Percentiles rank a stretch among this genome's conserved stretches.
Conservation (phyloP, 2,888 invertebrate species). For the Spicauda simplicius region DNA sequence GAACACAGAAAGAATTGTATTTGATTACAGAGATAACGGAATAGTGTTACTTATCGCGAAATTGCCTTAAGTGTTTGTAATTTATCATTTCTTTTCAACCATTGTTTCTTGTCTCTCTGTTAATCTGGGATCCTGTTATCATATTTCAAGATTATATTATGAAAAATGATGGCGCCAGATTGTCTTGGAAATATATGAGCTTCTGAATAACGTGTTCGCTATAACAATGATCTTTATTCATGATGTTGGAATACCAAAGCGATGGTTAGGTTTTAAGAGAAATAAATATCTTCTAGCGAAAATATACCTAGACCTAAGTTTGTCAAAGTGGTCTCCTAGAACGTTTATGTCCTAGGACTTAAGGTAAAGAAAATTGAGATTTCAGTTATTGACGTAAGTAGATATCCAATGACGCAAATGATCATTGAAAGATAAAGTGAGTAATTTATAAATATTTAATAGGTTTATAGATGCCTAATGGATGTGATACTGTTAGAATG, state of each 20-base stretch:
- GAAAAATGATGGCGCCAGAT: slow-evolving; percentile 29
- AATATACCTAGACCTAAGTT: slow-evolving; percentile 39
- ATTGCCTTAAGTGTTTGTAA: background rate
- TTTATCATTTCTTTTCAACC: slow-evolving; percentile 19
- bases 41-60: background rate
- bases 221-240: slow-evolving; percentile 26
- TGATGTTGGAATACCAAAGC: slow-evolving; percentile 8
- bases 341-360: background rate
- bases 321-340: background rate
- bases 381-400: too few species aligned
- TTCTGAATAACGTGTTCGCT: slow-evolving; percentile 6
- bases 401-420: too few species aligned
- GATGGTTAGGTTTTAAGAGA: slow-evolving; percentile 20
- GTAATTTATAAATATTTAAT: too few species aligned
- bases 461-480: too few species aligned
- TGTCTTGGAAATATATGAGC: slow-evolving; percentile 15
- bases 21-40: background rate
- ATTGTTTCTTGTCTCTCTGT: slow-evolving; percentile 12
- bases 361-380: too few species aligned
- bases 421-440: too few species aligned
- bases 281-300: slow-evolving; percentile 50
- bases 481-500: too few species aligned
- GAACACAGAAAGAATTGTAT: background rate
- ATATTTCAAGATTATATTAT: slow-evolving; percentile 27
- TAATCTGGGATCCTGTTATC: slow-evolving; percentile 16